Conservation (phyloP, 1,140 invertebrate species). For the Colletes gigas region DNA sequence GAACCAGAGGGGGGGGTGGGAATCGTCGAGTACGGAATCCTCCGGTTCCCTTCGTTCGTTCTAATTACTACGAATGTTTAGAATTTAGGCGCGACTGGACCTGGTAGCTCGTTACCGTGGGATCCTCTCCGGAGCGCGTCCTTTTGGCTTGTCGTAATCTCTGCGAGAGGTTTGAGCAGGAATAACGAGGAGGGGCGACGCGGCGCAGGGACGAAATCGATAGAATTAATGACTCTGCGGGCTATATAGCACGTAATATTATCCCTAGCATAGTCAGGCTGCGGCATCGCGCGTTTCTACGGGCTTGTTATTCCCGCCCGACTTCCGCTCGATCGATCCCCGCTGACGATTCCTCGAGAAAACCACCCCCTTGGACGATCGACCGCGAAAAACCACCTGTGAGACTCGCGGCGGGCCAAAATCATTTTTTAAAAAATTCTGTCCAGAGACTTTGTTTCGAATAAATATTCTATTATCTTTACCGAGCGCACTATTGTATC, state of each 20-base stretch:
- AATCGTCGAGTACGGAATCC: neutral
- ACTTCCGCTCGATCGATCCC: slow-evolving; percentile 43
- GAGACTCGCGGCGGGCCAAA: too few relatives aligned
- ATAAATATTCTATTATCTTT: too few relatives aligned
- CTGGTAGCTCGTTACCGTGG: slow-evolving; percentile 25
- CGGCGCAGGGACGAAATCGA: slow-evolving; percentile 23
- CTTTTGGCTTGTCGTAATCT: slow-evolving; percentile 37
- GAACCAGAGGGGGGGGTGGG: too few relatives aligned
- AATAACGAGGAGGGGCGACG: slow-evolving; percentile 25
- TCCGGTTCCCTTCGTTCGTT: neutral
- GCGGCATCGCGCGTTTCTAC: slow-evolving; percentile 19
- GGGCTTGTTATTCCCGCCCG: slow-evolving; percentile 32
- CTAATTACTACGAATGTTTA: slow-evolving; percentile 19
- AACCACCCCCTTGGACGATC: too few relatives aligned
- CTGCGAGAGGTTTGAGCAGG: slow-evolving; percentile 30
- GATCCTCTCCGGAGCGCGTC: slow-evolving; percentile 8
- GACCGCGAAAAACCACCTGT: too few relatives aligned
- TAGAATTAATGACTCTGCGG: slow-evolving; percentile 43
- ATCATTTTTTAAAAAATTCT: too few relatives aligned
- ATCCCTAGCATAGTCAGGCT: slow-evolving; percentile 12
- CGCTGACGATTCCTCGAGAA: slow-evolving; percentile 23
- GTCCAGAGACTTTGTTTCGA: too few relatives aligned
- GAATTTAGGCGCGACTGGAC: slow-evolving; percentile 15
- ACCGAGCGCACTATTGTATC: too few relatives aligned
- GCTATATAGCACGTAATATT: slow-evolving; percentile 35